These are phyloP conservation scores for Emydura subglobosa DNA, from an alignment of 2,113 vertebrate genomes.

Conservation along the genomic window DNA sequence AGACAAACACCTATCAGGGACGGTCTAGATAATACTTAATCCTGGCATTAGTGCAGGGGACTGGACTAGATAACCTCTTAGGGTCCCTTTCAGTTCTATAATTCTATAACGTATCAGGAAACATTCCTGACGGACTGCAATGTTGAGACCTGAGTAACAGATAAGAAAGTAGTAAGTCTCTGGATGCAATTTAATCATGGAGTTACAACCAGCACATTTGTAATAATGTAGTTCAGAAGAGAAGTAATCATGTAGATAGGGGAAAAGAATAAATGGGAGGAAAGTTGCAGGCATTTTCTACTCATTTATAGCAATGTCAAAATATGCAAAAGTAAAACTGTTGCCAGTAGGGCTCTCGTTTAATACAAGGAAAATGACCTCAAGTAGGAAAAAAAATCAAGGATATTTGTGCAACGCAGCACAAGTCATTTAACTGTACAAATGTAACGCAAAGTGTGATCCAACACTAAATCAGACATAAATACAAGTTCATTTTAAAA, in stretches of 20 bases:
- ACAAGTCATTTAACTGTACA: slow-evolving; percentile 34
- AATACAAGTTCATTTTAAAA: neutral
- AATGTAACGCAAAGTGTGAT: neutral
- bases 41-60: too few species aligned
- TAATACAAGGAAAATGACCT: slow-evolving; percentile 60
- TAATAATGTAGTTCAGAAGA: neutral
- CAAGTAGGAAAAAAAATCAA: slow-evolving; percentile 47
- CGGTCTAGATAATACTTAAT: too few species aligned
- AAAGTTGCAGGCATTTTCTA: slow-evolving; percentile 44
- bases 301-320: slow-evolving; percentile 42
- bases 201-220: neutral
- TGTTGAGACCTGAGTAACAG: slow-evolving; percentile 5
- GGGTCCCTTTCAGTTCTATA: too few species aligned
- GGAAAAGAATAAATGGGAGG: slow-evolving; percentile 16
- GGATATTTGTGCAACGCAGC: slow-evolving; percentile 45
- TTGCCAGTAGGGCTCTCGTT: neutral
- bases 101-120: neutral
- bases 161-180: neutral
- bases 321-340: slow-evolving; percentile 34
- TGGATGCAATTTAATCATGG: neutral
- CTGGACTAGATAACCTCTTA: too few species aligned
- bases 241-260: neutral
- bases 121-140: neutral
- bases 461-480: neutral
- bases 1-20: too few species aligned